Base-by-base conservation (phyloP, 1,140 invertebrate genomes). In the Plectus sambesii region DNA sequence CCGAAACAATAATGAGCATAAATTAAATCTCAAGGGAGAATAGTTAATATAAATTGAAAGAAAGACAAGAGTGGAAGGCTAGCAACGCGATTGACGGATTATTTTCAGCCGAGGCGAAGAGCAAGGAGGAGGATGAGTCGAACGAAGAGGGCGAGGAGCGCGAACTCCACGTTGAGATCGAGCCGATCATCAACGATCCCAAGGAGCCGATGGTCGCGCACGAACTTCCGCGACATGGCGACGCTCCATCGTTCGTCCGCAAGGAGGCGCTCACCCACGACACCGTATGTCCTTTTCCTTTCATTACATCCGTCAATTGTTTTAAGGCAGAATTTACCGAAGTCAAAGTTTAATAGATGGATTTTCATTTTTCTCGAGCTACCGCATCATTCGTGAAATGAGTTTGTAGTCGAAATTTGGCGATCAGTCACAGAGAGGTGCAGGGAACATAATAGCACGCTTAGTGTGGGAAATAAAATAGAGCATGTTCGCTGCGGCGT, bases 171-270 rank as follows among this genome's bases (percentile, higher is more conserved):
- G 60, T 66, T 22, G 60, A 56, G 42, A 60, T 62, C 29, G 62
- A 65, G 36, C 62, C 63, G n/a, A 66, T 64, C 39, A 52, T 64
- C 29, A 56, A 48, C 8, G 60, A 62, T 23, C 59, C 54, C 23
- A n/a, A n/a, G n/a, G n/a, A n/a, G n/a, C 23, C 47, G 9, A 23
- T 40, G 23, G 47, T 42, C 25, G 59, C 51, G 24, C 36, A 49
- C 35, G 56, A 58, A 45, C n/a, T 59, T 17, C 33, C 23, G 9
- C n/a, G n/a, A n/a, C n/a, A n/a, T n/a, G n/a, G n/a, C n/a, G 58
- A 57, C 35, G 58, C 42, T 36, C 44, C 48, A 23, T 38, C 58
- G 8, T 63, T 49, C 49, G 56, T 57, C 42, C 44, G 47, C 12
- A 51, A 56, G 15, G 61, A 63, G 35, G 33, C 41, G 27, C 54